phyloP scores from a whole-genome alignment of 2,797 vertebrate species.

The Anabacerthia variegaticeps region DNA sequence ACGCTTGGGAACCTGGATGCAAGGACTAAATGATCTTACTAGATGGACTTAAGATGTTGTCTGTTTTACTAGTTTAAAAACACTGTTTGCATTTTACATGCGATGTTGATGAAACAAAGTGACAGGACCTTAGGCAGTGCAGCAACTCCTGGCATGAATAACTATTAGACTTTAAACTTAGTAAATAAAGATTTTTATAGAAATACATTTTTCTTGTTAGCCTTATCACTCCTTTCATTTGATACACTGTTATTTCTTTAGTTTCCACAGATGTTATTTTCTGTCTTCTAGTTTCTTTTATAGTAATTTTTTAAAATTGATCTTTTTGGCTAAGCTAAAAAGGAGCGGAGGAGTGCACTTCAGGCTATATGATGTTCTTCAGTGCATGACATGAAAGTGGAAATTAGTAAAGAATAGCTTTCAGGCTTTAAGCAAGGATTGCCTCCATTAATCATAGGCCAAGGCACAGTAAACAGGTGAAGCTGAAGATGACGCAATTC shows the following conservation, averaged over 20 bases:
- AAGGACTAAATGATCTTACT: background rate
- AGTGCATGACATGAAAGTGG: background rate
- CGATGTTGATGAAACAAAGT: background rate
- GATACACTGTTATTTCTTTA: accelerated
- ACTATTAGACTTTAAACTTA: background rate
- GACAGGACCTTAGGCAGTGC: background rate
- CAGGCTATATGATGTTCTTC: background rate
- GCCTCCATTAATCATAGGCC: background rate
- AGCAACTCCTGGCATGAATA: background rate
- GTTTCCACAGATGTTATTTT: background rate
- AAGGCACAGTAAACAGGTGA: background rate
- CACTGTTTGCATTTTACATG: background rate
- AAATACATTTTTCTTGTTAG: background rate
- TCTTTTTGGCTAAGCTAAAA: background rate
- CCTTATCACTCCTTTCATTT: background rate
- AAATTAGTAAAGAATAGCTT: slow-evolving; percentile 23
- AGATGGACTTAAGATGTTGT: background rate
- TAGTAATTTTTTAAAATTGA: background rate
- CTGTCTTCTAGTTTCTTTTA: background rate
- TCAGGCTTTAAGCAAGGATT: background rate
- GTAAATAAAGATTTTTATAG: background rate
- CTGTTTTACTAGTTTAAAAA: background rate
- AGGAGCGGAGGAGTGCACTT: background rate
- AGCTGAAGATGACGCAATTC: background rate
- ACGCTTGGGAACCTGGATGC: background rate